These are phyloP conservation scores for Oxystoma pomonae DNA, from an alignment of 2,888 invertebrate species.

Conservation along the genomic window DNA sequence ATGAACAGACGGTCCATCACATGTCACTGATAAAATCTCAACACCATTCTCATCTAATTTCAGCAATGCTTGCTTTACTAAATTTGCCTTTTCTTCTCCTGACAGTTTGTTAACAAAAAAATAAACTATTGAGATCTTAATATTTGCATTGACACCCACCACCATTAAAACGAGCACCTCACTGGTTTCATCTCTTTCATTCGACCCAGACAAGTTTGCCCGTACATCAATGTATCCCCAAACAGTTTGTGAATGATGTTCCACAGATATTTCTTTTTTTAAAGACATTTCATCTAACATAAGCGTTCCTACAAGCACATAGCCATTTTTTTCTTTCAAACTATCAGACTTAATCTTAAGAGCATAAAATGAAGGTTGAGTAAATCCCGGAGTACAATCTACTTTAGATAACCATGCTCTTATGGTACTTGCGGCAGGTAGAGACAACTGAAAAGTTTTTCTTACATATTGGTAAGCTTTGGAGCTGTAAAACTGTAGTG, in stretches of 20 bases:
- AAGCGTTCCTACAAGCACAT: not conserved
- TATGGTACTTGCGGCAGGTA: constrained; percentile 6
- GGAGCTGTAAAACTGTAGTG: constrained; percentile 10
- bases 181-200: constrained; percentile 3
- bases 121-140: constrained; percentile 10
- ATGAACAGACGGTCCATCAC: constrained; percentile 16
- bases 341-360: not conserved
- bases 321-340: not conserved
- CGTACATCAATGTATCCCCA: constrained; percentile 16
- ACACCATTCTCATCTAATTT: constrained; percentile 8
- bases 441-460: constrained; percentile 11
- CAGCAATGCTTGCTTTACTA: constrained; percentile 5
- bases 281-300: constrained; percentile 16
- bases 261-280: constrained; percentile 8
- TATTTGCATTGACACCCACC: constrained; percentile 5
- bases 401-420: constrained; percentile 10
- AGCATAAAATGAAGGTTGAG: constrained; percentile 2
- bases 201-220: not conserved
- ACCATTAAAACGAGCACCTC: constrained; percentile 12
- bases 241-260: not conserved
- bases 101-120: constrained; percentile 8
- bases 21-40: constrained; percentile 13
- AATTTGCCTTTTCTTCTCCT: constrained; percentile 10
- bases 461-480: constrained; percentile 15
- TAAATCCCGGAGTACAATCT: constrained; percentile 13